These are phyloP conservation scores for Drosophila orosa DNA, from an alignment of 1,140 invertebrate species.

Conservation along the genomic window DNA sequence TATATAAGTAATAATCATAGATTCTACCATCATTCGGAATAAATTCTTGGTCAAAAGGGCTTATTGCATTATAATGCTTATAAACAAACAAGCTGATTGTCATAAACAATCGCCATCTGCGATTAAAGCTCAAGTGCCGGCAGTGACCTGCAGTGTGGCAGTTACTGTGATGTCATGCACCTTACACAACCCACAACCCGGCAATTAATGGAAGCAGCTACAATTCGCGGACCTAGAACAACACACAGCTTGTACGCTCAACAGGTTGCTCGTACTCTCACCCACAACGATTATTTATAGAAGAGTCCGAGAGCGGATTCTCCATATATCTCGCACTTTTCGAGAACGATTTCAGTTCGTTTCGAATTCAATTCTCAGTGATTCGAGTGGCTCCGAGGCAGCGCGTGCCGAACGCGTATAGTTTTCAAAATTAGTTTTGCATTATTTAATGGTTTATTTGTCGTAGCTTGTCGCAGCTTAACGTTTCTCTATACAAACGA, in stretches of 20 bases:
- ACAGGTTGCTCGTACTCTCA: slow-evolving; percentile 35
- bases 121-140: neutral
- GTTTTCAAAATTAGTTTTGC: slow-evolving; percentile 42
- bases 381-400: slow-evolving; percentile 36
- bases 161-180: slow-evolving; percentile 19
- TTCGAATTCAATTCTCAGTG: slow-evolving; percentile 47
- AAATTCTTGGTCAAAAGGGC: neutral
- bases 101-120: neutral
- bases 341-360: slow-evolving; percentile 17
- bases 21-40: neutral
- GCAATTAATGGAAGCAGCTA: slow-evolving; percentile 26
- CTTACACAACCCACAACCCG: slow-evolving; percentile 15
- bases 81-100: too few relatives aligned
- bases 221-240: slow-evolving; percentile 32
- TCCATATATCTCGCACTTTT: slow-evolving; percentile 4
- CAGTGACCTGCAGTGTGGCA: slow-evolving; percentile 1
- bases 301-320: slow-evolving; percentile 3
- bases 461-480: neutral
- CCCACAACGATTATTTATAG: slow-evolving; percentile 35
- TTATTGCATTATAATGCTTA: neutral
- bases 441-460: slow-evolving; percentile 28
- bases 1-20: too few relatives aligned
- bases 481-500: slow-evolving; percentile 18
- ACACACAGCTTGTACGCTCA: slow-evolving; percentile 6
- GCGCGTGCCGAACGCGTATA: slow-evolving; percentile 52